phyloP scores from a whole-genome alignment of 2,113 vertebrate species.

The Glaucomys volans region DNA sequence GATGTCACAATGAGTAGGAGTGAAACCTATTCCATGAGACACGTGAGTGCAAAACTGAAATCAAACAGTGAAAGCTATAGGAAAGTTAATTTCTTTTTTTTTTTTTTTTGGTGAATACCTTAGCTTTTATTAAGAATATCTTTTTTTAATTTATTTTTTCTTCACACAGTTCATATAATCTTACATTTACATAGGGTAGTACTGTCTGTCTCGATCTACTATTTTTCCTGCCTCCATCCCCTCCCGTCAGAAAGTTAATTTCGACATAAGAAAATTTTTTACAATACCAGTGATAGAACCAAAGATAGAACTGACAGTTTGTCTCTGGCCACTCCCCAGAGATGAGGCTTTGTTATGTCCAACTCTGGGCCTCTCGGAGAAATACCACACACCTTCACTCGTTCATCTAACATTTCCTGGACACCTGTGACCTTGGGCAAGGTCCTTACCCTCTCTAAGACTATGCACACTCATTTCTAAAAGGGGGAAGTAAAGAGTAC shows the following conservation, averaged over 20 bases:
- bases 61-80: not conserved
- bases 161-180: too few relatives aligned
- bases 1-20: not conserved
- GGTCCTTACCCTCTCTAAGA: not conserved
- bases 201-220: too few relatives aligned
- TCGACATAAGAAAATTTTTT: too few relatives aligned
- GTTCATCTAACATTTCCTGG: not conserved
- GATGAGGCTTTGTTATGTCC: not conserved
- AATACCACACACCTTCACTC: not conserved
- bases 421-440: not conserved
- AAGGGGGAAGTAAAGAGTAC: not conserved
- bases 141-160: too few relatives aligned
- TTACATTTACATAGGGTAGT: too few relatives aligned
- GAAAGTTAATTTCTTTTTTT: too few relatives aligned
- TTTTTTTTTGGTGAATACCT: too few relatives aligned
- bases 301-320: not conserved
- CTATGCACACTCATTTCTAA: not conserved
- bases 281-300: not conserved
- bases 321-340: not conserved
- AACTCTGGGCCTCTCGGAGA: not conserved
- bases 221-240: too few relatives aligned
- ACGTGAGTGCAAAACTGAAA: not conserved
- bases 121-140: too few relatives aligned
- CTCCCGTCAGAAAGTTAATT: too few relatives aligned
- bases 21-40: not conserved